A percentile compares a stretch with the other conserved stretches of the same genome.
phyloP scores from a whole-genome alignment of 2,797 vertebrate species.

The Glossophaga mutica region DNA sequence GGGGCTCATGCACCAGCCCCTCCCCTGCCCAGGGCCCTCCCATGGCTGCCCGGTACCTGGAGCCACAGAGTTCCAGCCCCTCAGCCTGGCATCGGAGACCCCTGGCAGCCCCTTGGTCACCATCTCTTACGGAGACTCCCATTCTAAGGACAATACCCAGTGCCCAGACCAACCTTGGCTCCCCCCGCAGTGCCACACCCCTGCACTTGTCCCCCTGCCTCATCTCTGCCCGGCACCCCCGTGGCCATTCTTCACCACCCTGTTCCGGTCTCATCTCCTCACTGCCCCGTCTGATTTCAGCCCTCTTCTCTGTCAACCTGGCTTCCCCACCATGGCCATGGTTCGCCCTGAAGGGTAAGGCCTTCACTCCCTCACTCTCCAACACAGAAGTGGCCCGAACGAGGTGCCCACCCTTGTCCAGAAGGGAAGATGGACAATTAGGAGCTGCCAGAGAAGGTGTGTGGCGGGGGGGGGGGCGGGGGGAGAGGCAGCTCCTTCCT shows the following conservation, averaged over 20 bases:
- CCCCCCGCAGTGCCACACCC: not conserved
- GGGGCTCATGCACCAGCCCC: not conserved
- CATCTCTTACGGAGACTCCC: not conserved
- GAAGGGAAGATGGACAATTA: not conserved
- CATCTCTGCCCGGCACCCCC: not conserved
- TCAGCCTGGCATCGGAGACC: not conserved
- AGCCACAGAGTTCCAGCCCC: not conserved
- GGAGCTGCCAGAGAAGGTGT: not conserved
- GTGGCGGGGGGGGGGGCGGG: too few species aligned
- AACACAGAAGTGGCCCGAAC: not conserved
- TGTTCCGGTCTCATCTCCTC: not conserved
- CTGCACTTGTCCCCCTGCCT: not conserved
- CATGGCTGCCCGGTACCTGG: not conserved
- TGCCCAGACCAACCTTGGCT: too few species aligned
- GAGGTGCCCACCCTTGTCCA: not conserved
- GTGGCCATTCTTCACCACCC: not conserved
- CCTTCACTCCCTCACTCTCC: not conserved
- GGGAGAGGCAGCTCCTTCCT: not conserved
- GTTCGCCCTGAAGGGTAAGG: not conserved
- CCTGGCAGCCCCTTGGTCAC: not conserved
- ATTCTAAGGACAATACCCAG: not conserved
- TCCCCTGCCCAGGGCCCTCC: not conserved
- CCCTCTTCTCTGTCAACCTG: not conserved
- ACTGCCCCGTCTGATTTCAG: not conserved
- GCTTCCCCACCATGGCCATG: not conserved